phyloP scores from a whole-genome alignment of 2,113 vertebrate species.

The Tauraco erythrolophus region DNA sequence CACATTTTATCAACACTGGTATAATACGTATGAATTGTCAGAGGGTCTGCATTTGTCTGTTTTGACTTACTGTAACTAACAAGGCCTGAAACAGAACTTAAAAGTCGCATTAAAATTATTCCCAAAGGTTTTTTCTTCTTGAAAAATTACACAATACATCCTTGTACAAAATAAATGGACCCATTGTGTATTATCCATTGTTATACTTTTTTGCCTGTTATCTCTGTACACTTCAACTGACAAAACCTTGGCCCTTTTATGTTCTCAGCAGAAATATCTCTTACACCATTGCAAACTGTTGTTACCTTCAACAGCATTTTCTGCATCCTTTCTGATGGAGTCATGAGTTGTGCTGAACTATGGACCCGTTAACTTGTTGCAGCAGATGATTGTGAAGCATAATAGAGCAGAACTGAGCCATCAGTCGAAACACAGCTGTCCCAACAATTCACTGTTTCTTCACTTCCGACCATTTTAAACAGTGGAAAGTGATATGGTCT shows the following conservation, averaged over 20 bases:
- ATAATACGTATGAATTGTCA: neutral
- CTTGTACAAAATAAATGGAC: neutral
- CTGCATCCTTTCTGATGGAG: neutral
- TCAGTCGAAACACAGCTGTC: neutral
- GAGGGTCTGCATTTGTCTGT: neutral
- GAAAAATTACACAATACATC: neutral
- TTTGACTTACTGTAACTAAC: neutral
- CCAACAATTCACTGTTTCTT: neutral
- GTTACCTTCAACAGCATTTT: neutral
- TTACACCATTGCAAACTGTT: neutral
- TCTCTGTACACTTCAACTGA: neutral
- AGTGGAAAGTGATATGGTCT: neutral
- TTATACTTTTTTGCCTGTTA: neutral
- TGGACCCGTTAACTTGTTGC: neutral
- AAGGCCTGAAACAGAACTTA: neutral
- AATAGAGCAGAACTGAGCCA: neutral
- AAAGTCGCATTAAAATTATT: neutral
- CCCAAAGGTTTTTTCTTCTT: neutral
- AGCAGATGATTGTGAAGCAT: neutral
- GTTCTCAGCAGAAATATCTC: neutral
- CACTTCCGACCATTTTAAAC: neutral
- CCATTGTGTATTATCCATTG: neutral
- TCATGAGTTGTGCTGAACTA: neutral
- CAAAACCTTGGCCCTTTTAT: neutral
- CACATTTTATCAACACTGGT: neutral